phyloP scores from a whole-genome alignment of 2,113 vertebrate species.

The Elanus axillaris region DNA sequence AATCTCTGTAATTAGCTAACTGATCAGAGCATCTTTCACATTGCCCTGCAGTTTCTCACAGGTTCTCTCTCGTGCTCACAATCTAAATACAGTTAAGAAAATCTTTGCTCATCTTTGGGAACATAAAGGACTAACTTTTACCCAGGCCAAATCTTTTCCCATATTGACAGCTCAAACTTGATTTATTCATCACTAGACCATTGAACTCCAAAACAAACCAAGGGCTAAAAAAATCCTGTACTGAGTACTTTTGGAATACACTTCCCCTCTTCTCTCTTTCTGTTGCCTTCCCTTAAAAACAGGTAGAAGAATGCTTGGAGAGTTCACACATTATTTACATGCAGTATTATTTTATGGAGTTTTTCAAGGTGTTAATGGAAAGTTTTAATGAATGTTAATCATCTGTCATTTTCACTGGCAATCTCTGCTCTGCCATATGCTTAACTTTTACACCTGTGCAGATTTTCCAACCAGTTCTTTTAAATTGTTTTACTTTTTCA shows the following conservation, averaged over 20 bases:
- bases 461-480: constrained; percentile 52
- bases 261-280: background rate
- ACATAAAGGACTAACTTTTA: constrained; percentile 14
- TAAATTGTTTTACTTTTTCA: constrained; percentile 69
- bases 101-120: background rate
- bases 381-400: constrained; percentile 79
- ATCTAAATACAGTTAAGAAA: background rate
- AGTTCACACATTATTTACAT: constrained; percentile 71
- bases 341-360: constrained; percentile 66
- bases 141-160: constrained; percentile 15
- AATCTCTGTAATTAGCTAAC: background rate
- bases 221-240: background rate
- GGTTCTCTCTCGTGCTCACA: background rate
- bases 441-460: constrained; percentile 76
- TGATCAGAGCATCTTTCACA: background rate
- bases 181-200: constrained; percentile 3
- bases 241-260: background rate
- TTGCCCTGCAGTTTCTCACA: background rate
- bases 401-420: constrained; percentile 73
- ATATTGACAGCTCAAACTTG: constrained; percentile 18
- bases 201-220: constrained; percentile 30
- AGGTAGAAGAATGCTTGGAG: constrained; percentile 51
- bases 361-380: constrained; percentile 78
- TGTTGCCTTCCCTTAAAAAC: background rate
- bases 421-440: constrained; percentile 72